Conservation (phyloP, 2,113 vertebrate genomes). For the Oxygymnocypris stewartii region DNA sequence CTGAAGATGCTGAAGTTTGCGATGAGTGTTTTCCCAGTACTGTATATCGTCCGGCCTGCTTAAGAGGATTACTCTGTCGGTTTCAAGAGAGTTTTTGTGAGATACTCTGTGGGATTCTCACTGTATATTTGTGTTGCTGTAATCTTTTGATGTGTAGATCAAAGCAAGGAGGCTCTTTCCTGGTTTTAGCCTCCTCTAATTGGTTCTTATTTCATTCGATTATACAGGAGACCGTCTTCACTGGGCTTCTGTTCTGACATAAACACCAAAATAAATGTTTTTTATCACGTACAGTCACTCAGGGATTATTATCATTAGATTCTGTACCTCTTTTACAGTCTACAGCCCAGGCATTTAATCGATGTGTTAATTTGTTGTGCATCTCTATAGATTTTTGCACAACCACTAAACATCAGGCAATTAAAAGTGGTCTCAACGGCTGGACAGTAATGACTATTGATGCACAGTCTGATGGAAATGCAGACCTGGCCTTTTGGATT, state of each 20-base stretch:
- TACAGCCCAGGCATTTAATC: conserved; percentile 26
- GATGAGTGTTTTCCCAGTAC: conserved; percentile 45
- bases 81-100: conserved; percentile 66
- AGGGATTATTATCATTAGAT: conserved; percentile 34
- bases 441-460: conserved; percentile 32
- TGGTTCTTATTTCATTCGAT: conserved; percentile 72
- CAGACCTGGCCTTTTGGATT: conserved; percentile 12
- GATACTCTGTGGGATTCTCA: conserved; percentile 63
- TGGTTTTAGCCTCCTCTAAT: conserved; percentile 67
- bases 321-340: conserved; percentile 28
- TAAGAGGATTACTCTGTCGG: conserved; percentile 68
- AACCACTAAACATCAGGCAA: conserved; percentile 33
- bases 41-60: conserved; percentile 63
- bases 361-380: conserved; percentile 43
- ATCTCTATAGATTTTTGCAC: conserved; percentile 42
- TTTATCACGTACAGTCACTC: conserved; percentile 25
- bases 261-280: conserved; percentile 41
- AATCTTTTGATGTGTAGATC: conserved; percentile 70
- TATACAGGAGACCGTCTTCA: conserved; percentile 68
- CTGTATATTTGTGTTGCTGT: conserved; percentile 62
- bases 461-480: not conserved
- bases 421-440: conserved; percentile 20
- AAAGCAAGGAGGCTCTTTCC: conserved; percentile 62
- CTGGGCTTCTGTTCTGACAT: conserved; percentile 64
- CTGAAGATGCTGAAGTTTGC: conserved; percentile 9